Evolutionary conservation across 1,140 invertebrate species (phyloP).

Genomic region (Pseudomyrmex flavicornis): DNA sequence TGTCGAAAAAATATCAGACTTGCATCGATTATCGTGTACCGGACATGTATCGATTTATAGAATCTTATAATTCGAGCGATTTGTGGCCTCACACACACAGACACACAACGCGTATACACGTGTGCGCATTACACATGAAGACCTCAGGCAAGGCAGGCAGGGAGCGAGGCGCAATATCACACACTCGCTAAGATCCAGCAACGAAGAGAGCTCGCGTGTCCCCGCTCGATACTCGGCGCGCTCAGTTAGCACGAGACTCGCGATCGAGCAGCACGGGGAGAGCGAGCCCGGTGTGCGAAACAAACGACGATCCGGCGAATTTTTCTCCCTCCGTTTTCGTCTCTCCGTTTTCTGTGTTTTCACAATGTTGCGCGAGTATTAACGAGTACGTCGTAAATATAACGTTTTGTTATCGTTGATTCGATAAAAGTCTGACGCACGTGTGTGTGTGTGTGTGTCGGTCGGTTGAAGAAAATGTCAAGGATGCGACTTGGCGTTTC

Average conservation of each 20-base stretch:
- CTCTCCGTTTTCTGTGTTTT: background rate
- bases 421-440: background rate
- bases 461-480: slow-evolving; percentile 11
- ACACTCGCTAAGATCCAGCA: slow-evolving; percentile 70
- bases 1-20: too few relatives aligned
- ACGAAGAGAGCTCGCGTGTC: slow-evolving; percentile 74
- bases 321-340: background rate
- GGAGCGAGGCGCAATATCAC: slow-evolving; percentile 53
- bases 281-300: background rate
- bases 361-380: background rate
- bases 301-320: too few relatives aligned
- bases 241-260: slow-evolving; percentile 83
- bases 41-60: too few relatives aligned
- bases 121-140: background rate
- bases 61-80: background rate
- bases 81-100: background rate
- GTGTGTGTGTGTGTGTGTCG: background rate
- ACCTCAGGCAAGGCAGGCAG: slow-evolving; percentile 3
- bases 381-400: background rate
- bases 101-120: background rate
- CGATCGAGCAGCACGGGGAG: slow-evolving; percentile 77
- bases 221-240: slow-evolving; percentile 69
- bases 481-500: background rate
- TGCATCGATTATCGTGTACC: too few relatives aligned
- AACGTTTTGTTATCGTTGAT: background rate